These are phyloP conservation scores for Mormoops blainvillei DNA, from an alignment of 2,113 vertebrate genomes.

Conservation along the genomic window DNA sequence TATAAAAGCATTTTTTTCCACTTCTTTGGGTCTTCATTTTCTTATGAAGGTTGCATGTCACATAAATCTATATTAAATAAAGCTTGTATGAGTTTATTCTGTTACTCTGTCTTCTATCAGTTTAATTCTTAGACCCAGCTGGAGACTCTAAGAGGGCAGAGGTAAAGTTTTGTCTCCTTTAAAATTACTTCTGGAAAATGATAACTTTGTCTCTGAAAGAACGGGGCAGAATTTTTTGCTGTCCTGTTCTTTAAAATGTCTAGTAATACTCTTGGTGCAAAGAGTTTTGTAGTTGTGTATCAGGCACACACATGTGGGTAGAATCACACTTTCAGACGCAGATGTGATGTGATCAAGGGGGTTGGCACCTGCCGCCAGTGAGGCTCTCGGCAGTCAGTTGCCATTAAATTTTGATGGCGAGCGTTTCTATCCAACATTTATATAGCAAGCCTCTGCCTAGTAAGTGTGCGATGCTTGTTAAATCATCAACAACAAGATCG, in stretches of 20 bases:
- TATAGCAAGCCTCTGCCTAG: not conserved
- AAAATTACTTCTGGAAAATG: not conserved
- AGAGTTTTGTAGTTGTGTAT: not conserved
- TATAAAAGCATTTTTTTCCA: not conserved
- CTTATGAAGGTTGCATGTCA: not conserved
- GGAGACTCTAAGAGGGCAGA: not conserved
- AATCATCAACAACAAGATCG: conserved; percentile 33
- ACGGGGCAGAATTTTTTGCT: not conserved
- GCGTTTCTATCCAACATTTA: not conserved
- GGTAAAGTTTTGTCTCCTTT: not conserved
- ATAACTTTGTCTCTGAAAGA: not conserved
- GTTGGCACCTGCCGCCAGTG: not conserved
- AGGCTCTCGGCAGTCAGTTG: not conserved
- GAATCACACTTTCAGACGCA: not conserved
- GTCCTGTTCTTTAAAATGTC: not conserved
- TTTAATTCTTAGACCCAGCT: not conserved
- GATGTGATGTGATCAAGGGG: not conserved
- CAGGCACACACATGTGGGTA: not conserved
- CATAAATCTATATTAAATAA: not conserved
- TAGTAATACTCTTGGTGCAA: not conserved
- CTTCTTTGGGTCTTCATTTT: not conserved
- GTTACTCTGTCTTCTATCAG: not conserved
- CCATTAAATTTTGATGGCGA: not conserved
- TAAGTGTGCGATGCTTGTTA: conserved; percentile 6
- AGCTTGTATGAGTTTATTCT: not conserved